These are phyloP conservation scores for Diploscapter pachys DNA, from an alignment of 1,140 invertebrate genomes.

Conservation along the genomic window DNA sequence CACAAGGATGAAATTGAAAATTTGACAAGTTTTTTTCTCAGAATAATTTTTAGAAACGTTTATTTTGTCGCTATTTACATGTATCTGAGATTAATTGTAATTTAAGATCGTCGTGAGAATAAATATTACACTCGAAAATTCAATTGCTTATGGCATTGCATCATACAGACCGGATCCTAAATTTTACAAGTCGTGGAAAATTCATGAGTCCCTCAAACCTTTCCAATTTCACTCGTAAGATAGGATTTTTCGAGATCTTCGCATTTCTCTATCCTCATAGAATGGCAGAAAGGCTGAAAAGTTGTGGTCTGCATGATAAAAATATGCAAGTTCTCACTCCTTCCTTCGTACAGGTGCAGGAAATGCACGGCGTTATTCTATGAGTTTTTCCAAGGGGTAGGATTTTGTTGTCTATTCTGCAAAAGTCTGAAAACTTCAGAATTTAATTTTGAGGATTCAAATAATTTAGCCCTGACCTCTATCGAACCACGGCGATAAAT, in stretches of 20 bases:
- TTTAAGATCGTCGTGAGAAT: no score
- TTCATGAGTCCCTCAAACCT: conserved; percentile 28
- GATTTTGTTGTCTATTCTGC: conserved; percentile 53
- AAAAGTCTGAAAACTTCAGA: conserved; percentile 49
- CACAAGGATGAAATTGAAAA: no score
- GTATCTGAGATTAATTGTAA: no score
- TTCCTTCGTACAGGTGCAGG: conserved; percentile 69
- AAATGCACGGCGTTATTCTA: conserved; percentile 66
- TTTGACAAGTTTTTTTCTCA: no score
- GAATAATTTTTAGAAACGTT: no score
- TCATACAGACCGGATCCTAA: conserved; percentile 54
- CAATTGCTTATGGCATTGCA: conserved; percentile 40
- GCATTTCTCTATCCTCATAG: conserved; percentile 49
- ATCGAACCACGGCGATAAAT: conserved; percentile 52
- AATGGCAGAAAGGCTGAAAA: conserved; percentile 57
- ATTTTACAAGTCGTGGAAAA: conserved; percentile 13
- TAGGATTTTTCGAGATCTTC: conserved; percentile 47
- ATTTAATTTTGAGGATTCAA: background rate
- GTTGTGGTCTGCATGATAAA: conserved; percentile 5
- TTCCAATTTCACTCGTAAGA: conserved; percentile 43
- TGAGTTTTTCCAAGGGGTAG: conserved; percentile 64
- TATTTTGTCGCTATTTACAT: no score
- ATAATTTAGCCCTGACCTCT: conserved; percentile 39
- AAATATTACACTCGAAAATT: no score
- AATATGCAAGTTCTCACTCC: conserved; percentile 52